Percentiles rank a stretch among this genome's conserved stretches.
phyloP scores from a whole-genome alignment of 2,888 invertebrate species.

The Cantharis flavilabris region DNA sequence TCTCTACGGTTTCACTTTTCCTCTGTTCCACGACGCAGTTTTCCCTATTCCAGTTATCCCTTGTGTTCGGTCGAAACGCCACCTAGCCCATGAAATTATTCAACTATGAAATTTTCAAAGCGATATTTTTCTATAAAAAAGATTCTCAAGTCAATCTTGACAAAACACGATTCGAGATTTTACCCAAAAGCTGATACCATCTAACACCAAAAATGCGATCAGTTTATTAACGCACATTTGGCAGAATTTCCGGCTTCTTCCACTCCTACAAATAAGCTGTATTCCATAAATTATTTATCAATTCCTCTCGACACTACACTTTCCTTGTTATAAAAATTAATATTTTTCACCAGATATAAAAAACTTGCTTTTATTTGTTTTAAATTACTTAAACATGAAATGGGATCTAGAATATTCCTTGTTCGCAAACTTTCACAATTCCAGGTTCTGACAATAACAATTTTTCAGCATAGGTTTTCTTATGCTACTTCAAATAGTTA shows the following conservation, averaged over 20 bases:
- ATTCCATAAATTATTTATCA: background rate
- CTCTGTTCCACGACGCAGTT: slow-evolving; percentile 11
- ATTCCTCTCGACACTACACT: too few relatives aligned
- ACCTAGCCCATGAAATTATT: slow-evolving; percentile 20
- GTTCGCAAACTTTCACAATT: background rate
- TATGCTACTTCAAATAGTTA: background rate
- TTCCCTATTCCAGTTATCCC: slow-evolving; percentile 26
- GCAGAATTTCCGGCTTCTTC: background rate
- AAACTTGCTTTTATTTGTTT: background rate
- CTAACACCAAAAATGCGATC: slow-evolving; percentile 15
- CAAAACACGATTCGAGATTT: slow-evolving; percentile 26
- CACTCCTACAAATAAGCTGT: background rate
- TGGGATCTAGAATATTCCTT: background rate
- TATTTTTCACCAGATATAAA: background rate
- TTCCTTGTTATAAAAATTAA: too few relatives aligned
- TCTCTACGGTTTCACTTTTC: slow-evolving; percentile 27
- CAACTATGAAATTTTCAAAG: slow-evolving; percentile 23
- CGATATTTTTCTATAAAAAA: slow-evolving; percentile 30
- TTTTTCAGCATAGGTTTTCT: background rate
- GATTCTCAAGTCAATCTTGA: slow-evolving; percentile 28
- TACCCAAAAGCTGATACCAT: slow-evolving; percentile 4
- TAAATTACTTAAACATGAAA: background rate
- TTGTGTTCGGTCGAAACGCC: slow-evolving; percentile 10
- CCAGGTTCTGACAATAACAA: background rate
- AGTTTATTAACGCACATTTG: slow-evolving; percentile 14